Evolutionary conservation across 2,888 invertebrate genomes (phyloP).

Genomic region (Dolichomitus sp.): DNA sequence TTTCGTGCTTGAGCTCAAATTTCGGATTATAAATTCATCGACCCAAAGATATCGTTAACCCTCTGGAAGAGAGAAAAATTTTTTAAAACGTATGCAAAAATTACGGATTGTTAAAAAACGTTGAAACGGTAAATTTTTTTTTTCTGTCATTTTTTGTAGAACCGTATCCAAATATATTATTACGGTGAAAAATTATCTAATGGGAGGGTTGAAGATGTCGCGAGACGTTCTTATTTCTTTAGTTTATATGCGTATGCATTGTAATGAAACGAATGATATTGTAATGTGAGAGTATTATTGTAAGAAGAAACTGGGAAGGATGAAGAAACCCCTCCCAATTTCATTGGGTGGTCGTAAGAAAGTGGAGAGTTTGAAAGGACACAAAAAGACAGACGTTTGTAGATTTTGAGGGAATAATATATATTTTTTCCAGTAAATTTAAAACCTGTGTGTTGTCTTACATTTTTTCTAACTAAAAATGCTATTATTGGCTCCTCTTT

Average conservation of each 20-base stretch:
- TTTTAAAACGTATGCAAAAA: neutral
- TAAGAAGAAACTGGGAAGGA: neutral
- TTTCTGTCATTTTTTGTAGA: neutral
- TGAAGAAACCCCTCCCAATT: neutral
- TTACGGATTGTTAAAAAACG: neutral
- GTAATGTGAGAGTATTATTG: constrained; percentile 23
- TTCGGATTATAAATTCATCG: too few relatives aligned
- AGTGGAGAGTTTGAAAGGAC: neutral
- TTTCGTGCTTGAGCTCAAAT: too few relatives aligned
- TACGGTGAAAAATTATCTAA: neutral
- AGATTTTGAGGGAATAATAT: constrained; percentile 43
- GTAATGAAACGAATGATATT: constrained; percentile 20
- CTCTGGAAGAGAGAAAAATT: neutral
- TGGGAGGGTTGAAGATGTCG: neutral
- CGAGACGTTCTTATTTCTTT: neutral
- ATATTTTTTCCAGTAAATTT: constrained; percentile 52
- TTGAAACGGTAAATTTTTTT: neutral
- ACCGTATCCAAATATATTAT: neutral
- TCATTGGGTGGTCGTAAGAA: neutral
- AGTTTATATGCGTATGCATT: neutral
- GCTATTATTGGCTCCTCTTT: too few relatives aligned
- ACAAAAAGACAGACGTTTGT: constrained; percentile 9
- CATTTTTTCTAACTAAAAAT: too few relatives aligned
- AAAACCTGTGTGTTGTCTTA: neutral
- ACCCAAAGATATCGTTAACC: neutral